These are phyloP conservation scores for Chlorops oryzae DNA, from an alignment of 1,140 invertebrate genomes.

Conservation along the genomic window DNA sequence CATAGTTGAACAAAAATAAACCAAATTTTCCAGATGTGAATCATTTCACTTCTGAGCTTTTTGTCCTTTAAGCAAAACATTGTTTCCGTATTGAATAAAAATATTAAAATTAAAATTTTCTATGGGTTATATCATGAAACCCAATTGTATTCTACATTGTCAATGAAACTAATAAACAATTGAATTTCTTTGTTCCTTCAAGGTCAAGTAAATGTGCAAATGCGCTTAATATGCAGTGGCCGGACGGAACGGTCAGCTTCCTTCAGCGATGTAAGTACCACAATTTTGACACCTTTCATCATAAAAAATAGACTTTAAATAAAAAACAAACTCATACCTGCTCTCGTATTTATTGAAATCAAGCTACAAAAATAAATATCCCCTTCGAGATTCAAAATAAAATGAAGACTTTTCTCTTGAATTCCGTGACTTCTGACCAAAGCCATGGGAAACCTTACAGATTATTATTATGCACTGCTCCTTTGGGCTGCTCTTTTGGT, in stretches of 20 bases:
- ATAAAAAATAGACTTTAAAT: too few relatives aligned
- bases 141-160: neutral
- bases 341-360: too few relatives aligned
- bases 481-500: too few relatives aligned
- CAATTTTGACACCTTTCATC: neutral
- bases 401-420: too few relatives aligned
- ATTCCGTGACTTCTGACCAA: too few relatives aligned
- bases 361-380: too few relatives aligned
- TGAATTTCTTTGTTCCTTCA: conserved; percentile 19
- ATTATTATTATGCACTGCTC: too few relatives aligned
- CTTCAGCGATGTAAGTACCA: conserved; percentile 34
- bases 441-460: too few relatives aligned
- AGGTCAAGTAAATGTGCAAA: conserved; percentile 40
- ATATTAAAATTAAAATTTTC: neutral
- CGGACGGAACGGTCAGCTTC: conserved; percentile 20
- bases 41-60: neutral
- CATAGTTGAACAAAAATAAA: too few relatives aligned
- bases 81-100: conserved; percentile 7
- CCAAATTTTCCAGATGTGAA: conserved; percentile 2
- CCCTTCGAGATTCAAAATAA: too few relatives aligned
- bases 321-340: too few relatives aligned
- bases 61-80: too few relatives aligned
- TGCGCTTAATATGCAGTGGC: conserved; percentile 40
- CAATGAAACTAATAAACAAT: neutral
- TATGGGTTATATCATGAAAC: neutral